These are phyloP conservation scores for Tautogolabrus adspersus DNA, from an alignment of 2,113 vertebrate genomes.

Conservation along the genomic window DNA sequence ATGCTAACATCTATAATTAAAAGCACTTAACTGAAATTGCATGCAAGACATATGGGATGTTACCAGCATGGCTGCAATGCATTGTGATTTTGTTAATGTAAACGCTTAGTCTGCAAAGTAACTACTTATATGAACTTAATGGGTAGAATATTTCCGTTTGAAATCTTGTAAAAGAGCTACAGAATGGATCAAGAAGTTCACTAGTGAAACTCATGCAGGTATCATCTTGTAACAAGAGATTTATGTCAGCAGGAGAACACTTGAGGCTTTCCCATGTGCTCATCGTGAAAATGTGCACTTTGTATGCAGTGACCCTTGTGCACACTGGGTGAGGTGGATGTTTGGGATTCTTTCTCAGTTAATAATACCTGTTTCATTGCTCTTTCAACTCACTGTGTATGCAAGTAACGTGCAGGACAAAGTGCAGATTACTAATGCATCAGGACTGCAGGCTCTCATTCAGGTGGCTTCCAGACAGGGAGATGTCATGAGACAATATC, in stretches of 20 bases:
- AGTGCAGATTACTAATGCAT: conserved; percentile 50
- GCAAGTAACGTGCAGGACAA: conserved; percentile 34
- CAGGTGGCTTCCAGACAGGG: conserved; percentile 52
- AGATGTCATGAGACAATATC: conserved; percentile 49
- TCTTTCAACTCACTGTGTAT: conserved; percentile 1
- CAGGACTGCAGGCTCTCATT: conserved; percentile 43
- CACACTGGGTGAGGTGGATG: conserved; percentile 42
- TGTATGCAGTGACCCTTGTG: conserved; percentile 23
- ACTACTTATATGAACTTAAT: too few relatives aligned
- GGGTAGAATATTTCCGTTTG: too few relatives aligned
- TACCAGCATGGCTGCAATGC: too few relatives aligned
- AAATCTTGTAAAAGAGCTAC: too few relatives aligned
- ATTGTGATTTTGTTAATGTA: too few relatives aligned
- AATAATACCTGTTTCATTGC: conserved; percentile 41
- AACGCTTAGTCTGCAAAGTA: too few relatives aligned
- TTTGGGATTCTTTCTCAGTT: conserved; percentile 60
- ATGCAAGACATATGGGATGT: too few relatives aligned
- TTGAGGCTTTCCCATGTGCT: neutral
- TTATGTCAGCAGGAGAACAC: neutral
- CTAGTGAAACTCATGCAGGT: too few relatives aligned
- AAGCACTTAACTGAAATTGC: too few relatives aligned
- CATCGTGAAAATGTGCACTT: conserved; percentile 19
- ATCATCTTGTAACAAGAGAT: neutral
- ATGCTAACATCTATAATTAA: too few relatives aligned
- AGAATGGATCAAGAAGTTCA: too few relatives aligned